phyloP scores from a whole-genome alignment of 2,797 vertebrate genomes.

The Helostoma temminkii region DNA sequence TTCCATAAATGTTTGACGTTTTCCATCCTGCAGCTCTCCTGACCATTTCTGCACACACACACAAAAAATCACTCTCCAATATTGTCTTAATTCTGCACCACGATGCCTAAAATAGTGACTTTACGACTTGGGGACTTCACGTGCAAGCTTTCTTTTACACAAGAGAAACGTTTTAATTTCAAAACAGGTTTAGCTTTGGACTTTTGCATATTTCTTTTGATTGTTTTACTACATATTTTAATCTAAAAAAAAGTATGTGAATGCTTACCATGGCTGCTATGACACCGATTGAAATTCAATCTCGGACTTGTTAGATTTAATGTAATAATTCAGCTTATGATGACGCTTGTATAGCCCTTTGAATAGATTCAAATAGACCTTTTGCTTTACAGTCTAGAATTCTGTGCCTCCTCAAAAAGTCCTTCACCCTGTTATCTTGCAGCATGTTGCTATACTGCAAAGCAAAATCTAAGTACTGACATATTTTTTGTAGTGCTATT shows the following conservation, averaged over 20 bases:
- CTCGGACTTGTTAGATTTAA: conserved; percentile 69
- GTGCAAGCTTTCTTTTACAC: conserved; percentile 68
- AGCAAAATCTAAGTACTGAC: conserved; percentile 77
- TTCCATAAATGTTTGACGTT: conserved; percentile 58
- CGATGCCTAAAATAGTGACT: conserved; percentile 63
- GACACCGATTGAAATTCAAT: conserved; percentile 68
- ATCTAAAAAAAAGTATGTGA: conserved; percentile 53
- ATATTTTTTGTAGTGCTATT: conserved; percentile 68
- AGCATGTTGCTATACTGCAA: conserved; percentile 71
- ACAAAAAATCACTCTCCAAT: conserved; percentile 52
- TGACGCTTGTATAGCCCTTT: conserved; percentile 85
- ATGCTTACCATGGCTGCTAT: conserved; percentile 65
- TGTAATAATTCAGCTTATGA: conserved; percentile 71
- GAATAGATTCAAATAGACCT: conserved; percentile 77
- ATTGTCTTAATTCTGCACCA: conserved; percentile 62
- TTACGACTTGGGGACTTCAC: conserved; percentile 67
- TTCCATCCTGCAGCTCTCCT: conserved; percentile 54
- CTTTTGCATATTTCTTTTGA: conserved; percentile 86
- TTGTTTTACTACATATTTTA: conserved; percentile 78
- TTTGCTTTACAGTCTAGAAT: conserved; percentile 53
- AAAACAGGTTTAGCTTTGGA: conserved; percentile 74
- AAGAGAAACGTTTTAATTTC: conserved; percentile 62
- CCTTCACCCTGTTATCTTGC: conserved; percentile 64
- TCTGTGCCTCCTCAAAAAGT: conserved; percentile 58
- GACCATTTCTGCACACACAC: conserved; percentile 57